phyloP scores from a whole-genome alignment of 2,797 vertebrate genomes.

The Arremon brunneinucha region DNA sequence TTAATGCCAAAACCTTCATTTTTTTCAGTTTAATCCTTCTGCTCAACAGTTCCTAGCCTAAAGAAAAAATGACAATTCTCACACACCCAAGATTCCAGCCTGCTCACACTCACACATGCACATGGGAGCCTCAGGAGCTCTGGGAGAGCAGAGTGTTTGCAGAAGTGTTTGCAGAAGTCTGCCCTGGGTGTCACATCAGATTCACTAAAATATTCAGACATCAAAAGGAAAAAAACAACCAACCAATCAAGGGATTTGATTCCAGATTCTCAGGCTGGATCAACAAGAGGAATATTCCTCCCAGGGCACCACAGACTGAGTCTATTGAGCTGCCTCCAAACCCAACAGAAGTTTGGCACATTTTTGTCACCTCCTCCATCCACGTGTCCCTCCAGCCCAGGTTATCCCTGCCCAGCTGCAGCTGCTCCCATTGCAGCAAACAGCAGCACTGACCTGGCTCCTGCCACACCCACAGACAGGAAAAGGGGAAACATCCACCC shows the following conservation, averaged over 20 bases:
- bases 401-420: rapidly evolving
- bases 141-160: neutral
- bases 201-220: neutral
- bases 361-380: neutral
- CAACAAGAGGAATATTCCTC: neutral
- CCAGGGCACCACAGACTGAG: neutral
- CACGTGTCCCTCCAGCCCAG: rapidly evolving
- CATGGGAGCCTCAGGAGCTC: neutral
- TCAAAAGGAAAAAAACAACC: neutral
- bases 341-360: rapidly evolving
- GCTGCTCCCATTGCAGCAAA: neutral
- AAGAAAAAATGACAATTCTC: neutral
- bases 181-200: neutral
- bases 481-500: neutral
- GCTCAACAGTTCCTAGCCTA: neutral
- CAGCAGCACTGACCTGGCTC: neutral
- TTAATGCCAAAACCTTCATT: neutral
- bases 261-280: neutral
- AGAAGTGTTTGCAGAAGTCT: neutral
- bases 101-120: neutral
- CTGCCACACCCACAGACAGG: neutral
- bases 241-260: neutral
- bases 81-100: neutral
- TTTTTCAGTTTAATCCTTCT: neutral
- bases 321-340: neutral